These are phyloP conservation scores for Hyposmocoma kahamanoa DNA, from an alignment of 1,140 invertebrate species.

Conservation along the genomic window DNA sequence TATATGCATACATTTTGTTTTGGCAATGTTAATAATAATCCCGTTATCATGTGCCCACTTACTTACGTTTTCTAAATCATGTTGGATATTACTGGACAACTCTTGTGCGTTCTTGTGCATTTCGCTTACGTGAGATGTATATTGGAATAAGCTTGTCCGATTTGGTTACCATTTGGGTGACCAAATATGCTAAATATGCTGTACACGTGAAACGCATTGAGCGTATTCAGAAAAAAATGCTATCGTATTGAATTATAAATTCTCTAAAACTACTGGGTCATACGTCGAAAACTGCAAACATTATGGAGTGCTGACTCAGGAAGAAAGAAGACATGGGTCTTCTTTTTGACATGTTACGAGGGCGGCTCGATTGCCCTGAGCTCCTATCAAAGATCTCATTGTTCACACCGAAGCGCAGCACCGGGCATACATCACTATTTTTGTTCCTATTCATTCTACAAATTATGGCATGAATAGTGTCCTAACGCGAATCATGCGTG, in stretches of 20 bases:
- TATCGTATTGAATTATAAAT: conserved; percentile 6
- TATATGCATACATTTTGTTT: no score
- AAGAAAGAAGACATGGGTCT: conserved; percentile 1
- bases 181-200: no score
- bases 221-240: conserved; percentile 3
- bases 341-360: conserved; percentile 2
- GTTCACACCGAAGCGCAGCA: background rate
- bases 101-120: no score
- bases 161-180: conserved; percentile 6
- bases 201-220: background rate
- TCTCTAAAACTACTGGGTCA: background rate
- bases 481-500: background rate
- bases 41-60: no score
- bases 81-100: no score
- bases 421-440: background rate
- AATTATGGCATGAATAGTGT: background rate
- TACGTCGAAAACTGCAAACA: background rate
- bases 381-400: background rate
- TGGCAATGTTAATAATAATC: no score
- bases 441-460: background rate
- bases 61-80: no score
- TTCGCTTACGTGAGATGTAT: background rate
- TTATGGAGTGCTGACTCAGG: background rate
- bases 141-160: background rate
- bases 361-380: conserved; percentile 4